Percentiles rank a stretch among this genome's conserved stretches.
These are phyloP conservation scores for Oryzias melastigma DNA, from an alignment of 2,113 vertebrate genomes.

Conservation along the genomic window DNA sequence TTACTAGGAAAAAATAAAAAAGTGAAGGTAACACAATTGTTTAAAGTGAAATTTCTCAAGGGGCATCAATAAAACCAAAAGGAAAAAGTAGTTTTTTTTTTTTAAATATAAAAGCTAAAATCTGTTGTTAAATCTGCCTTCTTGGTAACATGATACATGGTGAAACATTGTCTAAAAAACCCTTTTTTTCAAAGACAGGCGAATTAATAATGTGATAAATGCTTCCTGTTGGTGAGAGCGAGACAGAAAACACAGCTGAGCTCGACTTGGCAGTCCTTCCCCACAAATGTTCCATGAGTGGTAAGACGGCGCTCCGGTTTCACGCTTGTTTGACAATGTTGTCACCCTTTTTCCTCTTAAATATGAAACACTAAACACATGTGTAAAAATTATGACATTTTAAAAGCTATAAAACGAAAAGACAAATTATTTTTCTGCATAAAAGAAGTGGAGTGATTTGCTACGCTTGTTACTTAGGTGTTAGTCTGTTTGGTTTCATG, in stretches of 20 bases:
- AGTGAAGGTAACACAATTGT: conserved; percentile 7
- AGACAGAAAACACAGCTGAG: conserved; percentile 50
- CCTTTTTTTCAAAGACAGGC: conserved; percentile 5
- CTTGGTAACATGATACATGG: not conserved
- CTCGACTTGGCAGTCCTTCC: conserved; percentile 44
- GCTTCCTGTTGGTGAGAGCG: conserved; percentile 48
- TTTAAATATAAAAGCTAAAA: not conserved
- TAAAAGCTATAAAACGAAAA: conserved; percentile 64
- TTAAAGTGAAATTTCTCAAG: no score
- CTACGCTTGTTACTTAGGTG: conserved; percentile 60
- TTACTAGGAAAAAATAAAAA: conserved; percentile 15
- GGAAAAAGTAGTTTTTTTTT: conserved; percentile 4
- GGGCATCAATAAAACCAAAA: not conserved
- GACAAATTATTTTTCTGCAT: conserved; percentile 68
- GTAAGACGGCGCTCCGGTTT: conserved; percentile 61
- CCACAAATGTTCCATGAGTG: conserved; percentile 44
- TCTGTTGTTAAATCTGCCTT: conserved; percentile 6
- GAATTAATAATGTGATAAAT: conserved; percentile 53
- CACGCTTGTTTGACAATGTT: conserved; percentile 70
- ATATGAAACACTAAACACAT: conserved; percentile 74
- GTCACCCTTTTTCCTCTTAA: conserved; percentile 74
- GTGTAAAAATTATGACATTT: conserved; percentile 60
- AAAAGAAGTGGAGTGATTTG: conserved; percentile 74
- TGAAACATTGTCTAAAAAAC: not conserved
- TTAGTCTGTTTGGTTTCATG: conserved; percentile 64